Percentiles rank a stretch among this genome's conserved stretches.
Conservation (phyloP, 2,797 vertebrate species). For the Tokudaia tokunoshimensis region DNA sequence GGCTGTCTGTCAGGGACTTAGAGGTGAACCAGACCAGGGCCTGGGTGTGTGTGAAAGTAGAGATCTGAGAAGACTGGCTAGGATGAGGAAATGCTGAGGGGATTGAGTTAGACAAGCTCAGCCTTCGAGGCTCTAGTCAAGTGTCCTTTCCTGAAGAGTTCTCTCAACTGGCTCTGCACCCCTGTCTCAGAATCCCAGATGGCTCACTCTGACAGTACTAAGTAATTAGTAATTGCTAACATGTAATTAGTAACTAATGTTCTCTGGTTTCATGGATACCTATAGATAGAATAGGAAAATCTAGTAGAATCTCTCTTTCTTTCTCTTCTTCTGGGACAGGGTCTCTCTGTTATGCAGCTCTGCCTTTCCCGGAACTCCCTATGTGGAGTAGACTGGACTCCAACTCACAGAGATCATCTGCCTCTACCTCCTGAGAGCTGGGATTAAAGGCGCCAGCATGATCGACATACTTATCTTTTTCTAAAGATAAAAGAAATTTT, state of each 20-base stretch:
- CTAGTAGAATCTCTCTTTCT: no score
- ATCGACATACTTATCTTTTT: not conserved
- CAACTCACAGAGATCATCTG: not conserved
- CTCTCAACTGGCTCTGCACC: not conserved
- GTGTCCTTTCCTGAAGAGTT: not conserved
- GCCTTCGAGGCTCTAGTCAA: not conserved
- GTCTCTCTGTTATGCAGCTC: not conserved
- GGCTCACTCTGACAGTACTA: not conserved
- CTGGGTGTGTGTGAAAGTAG: not conserved
- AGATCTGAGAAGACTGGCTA: not conserved
- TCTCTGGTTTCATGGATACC: not conserved
- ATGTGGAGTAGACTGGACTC: not conserved
- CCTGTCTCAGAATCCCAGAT: not conserved
- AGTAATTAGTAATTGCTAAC: not conserved
- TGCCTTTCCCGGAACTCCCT: not conserved
- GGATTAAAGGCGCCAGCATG: not conserved
- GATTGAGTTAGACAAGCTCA: not conserved
- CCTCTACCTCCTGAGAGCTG: not conserved
- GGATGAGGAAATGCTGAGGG: not conserved
- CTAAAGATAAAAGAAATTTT: not conserved
- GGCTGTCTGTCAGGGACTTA: not conserved
- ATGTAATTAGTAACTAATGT: not conserved
- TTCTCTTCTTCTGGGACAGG: not conserved
- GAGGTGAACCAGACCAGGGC: not conserved
- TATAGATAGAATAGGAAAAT: not conserved